Percentiles rank a stretch among this genome's conserved stretches.
Evolutionary conservation across 2,888 invertebrate species (phyloP).

Genomic region (Octonoba sinensis): DNA sequence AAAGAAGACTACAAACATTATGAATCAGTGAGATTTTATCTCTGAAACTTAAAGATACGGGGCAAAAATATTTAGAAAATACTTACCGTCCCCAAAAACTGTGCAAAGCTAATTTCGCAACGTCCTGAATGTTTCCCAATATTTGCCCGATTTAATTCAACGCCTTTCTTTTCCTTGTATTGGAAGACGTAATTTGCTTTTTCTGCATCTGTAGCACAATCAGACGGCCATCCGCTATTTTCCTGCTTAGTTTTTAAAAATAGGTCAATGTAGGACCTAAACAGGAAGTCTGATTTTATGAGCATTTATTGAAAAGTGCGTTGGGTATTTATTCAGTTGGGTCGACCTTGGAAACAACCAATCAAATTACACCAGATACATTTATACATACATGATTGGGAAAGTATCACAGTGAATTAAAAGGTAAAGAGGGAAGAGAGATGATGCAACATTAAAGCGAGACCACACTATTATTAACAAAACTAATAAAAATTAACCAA

Average conservation of each 20-base stretch:
- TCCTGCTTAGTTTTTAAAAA: conserved; percentile 28
- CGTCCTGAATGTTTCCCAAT: background rate
- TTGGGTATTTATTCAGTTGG: too few species aligned
- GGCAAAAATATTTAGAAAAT: background rate
- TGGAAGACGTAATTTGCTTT: background rate
- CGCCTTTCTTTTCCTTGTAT: conserved; percentile 1
- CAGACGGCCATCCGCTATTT: background rate
- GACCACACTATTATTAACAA: too few species aligned
- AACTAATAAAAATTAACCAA: too few species aligned
- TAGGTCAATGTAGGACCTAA: conserved; percentile 2
- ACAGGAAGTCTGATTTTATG: background rate
- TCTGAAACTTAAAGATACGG: background rate
- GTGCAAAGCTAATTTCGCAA: conserved; percentile 11
- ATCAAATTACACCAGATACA: too few species aligned
- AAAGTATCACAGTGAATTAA: too few species aligned
- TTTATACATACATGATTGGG: too few species aligned
- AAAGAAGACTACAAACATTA: too few species aligned
- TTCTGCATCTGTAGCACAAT: background rate
- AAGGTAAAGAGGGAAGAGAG: too few species aligned
- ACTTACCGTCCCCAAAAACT: conserved; percentile 31
- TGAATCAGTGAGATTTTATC: too few species aligned
- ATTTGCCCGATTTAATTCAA: background rate
- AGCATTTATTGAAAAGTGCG: too few species aligned
- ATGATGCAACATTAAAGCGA: too few species aligned
- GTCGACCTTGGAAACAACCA: too few species aligned